phyloP scores from a whole-genome alignment of 2,888 invertebrate species.

The Serrognathus titanus region DNA sequence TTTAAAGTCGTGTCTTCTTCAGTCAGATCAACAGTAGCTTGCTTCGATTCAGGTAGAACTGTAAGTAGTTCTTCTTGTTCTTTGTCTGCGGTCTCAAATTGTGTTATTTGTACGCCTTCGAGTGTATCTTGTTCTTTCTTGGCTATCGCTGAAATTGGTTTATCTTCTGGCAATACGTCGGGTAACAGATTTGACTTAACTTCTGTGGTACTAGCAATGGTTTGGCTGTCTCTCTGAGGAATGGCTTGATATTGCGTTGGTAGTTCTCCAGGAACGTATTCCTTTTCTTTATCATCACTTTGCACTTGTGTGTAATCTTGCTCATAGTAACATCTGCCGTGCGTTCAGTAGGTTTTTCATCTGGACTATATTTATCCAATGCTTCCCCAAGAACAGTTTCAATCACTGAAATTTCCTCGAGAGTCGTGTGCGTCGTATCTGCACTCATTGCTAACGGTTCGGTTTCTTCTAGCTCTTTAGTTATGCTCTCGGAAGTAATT shows the following conservation, averaged over 20 bases:
- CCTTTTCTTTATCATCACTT: slow-evolving; percentile 51
- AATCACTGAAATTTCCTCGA: slow-evolving; percentile 48
- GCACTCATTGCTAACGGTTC: slow-evolving; percentile 43
- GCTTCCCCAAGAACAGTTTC: slow-evolving; percentile 58
- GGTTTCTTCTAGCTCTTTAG: slow-evolving; percentile 31
- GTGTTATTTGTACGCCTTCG: slow-evolving; percentile 55
- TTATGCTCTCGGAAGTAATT: slow-evolving; percentile 47
- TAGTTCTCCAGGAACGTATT: slow-evolving; percentile 42
- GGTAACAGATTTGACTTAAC: slow-evolving; percentile 49
- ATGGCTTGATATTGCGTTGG: slow-evolving; percentile 48
- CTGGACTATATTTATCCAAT: slow-evolving; percentile 46
- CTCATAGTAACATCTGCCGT: slow-evolving; percentile 12
- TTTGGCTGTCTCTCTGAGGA: slow-evolving; percentile 49
- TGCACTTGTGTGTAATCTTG: slow-evolving; percentile 46
- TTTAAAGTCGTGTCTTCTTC: slow-evolving; percentile 43
- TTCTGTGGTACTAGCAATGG: slow-evolving; percentile 51
- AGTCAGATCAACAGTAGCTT: slow-evolving; percentile 40
- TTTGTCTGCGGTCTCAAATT: slow-evolving; percentile 52
- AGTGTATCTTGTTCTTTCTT: slow-evolving; percentile 50
- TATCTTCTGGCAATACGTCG: slow-evolving; percentile 31
- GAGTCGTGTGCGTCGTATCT: slow-evolving; percentile 42
- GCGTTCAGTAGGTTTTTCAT: slow-evolving; percentile 36
- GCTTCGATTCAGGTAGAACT: slow-evolving; percentile 39
- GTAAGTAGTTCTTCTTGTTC: slow-evolving; percentile 45
- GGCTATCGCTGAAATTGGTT: slow-evolving; percentile 50